Evolutionary conservation across 2,888 invertebrate species (phyloP), one percentile per base, ranked within the genome.

Genomic region (Lepidochrysops patricia): DNA sequence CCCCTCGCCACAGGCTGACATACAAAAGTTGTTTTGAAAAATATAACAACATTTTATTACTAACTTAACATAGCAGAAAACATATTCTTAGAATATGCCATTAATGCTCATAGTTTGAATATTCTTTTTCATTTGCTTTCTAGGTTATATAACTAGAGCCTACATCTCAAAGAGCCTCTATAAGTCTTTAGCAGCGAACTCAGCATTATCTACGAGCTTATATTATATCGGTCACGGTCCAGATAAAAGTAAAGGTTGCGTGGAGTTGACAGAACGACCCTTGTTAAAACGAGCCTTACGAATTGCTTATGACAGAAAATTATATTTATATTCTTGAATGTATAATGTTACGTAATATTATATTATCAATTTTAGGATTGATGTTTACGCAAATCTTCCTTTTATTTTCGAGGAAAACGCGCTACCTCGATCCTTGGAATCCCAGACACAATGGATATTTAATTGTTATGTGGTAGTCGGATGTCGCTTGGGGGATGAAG

Each of bases 181-280:
- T 43, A 43, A 43, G 43, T 43, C 12, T 43, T 23, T 43, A 43
- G 9, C 43, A 23, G 43, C 43, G 19, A 43, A 12, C 43, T 54
- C 54, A 32, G 54, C 52, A 26, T 27, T 52, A 52, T 52, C 27
- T 54, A 54, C 15, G 52, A 29, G 13, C 9, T 32, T 12, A 49
- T 29, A 29, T 54, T 32, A 54, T 29, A 32, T 19, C 54, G 54
- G 54, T 54, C 54, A 54, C 13, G 27, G 52, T 52, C 52, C 52
- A 52, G 52, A 52, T 52, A 52, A 52, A 54, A 54, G 54, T 54
- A 32, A 32, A 54, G 54, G 54, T 54, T 54, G 32, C 52, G 52
- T 54, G 54, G 15, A 27, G 54, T 54, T 54, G 54, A 54, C 54
- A 54, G 54, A 32, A 32, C 15, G 32, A 54, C 54, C 54, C 54